Conservation (phyloP, 1,140 invertebrate genomes). For the Hyposmocoma kahamanoa region DNA sequence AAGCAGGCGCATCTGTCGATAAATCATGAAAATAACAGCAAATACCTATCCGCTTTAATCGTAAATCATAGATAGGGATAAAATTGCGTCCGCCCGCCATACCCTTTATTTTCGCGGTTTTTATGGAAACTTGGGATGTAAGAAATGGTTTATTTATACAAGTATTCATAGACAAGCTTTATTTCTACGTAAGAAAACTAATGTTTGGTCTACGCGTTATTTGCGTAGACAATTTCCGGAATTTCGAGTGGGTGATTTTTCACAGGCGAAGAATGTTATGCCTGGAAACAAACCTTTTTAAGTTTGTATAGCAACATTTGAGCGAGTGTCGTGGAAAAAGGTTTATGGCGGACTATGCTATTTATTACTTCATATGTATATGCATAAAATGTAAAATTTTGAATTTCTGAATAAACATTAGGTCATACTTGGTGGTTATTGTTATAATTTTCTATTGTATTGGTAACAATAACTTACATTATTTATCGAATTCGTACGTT, state of each 20-base stretch:
- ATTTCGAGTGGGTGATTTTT: neutral
- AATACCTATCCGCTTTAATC: slow-evolving; percentile 26
- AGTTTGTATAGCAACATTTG: neutral
- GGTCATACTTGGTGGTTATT: no score
- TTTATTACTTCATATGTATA: no score
- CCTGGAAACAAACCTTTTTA: neutral
- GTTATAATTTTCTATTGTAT: no score
- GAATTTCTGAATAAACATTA: no score
- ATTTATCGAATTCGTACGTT: no score
- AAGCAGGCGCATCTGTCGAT: slow-evolving; percentile 11
- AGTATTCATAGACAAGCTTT: slow-evolving; percentile 25
- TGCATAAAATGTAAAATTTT: no score
- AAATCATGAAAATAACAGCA: slow-evolving; percentile 29
- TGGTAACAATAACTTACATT: no score
- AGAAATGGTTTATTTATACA: slow-evolving; percentile 49
- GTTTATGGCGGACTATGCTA: no score
- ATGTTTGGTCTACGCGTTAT: neutral
- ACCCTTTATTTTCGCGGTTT: slow-evolving; percentile 37
- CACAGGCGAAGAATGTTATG: neutral
- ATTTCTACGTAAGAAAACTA: slow-evolving; percentile 4
- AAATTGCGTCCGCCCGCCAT: slow-evolving; percentile 26
- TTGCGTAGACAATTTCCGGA: neutral
- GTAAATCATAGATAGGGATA: slow-evolving; percentile 44
- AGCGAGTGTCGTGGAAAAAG: no score
- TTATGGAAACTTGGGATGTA: slow-evolving; percentile 37